phyloP scores from a whole-genome alignment of 2,797 vertebrate species.

The Tinamus major region DNA sequence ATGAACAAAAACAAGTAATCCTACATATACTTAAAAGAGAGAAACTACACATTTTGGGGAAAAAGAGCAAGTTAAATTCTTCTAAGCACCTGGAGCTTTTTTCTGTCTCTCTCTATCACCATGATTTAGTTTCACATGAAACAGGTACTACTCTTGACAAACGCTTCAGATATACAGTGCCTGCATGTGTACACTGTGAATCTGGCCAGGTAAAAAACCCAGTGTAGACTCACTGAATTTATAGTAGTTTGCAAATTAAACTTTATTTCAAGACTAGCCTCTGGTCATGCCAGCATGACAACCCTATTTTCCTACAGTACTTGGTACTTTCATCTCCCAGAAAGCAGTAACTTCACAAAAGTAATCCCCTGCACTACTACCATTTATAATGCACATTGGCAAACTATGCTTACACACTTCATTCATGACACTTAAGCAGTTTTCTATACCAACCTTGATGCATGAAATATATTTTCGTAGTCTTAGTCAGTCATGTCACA shows the following conservation, averaged over 20 bases:
- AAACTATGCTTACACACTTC: not conserved
- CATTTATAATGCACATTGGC: not conserved
- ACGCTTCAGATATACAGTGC: not conserved
- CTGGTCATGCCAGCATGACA: not conserved
- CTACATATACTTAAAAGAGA: not conserved
- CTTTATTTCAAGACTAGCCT: not conserved
- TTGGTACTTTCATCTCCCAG: not conserved
- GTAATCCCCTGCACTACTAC: not conserved
- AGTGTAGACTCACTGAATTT: not conserved
- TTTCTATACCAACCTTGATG: not conserved
- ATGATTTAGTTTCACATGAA: not conserved
- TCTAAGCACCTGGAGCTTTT: not conserved
- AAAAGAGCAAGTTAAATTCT: not conserved
- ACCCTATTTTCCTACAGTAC: not conserved
- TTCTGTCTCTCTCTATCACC: not conserved
- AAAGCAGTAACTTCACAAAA: not conserved
- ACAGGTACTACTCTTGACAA: not conserved
- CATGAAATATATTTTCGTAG: not conserved
- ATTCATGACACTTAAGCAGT: not conserved
- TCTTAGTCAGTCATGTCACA: not conserved
- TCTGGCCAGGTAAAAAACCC: not conserved
- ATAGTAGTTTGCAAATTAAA: not conserved
- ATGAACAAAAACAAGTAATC: not conserved
- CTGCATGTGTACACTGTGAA: not conserved
- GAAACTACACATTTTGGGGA: not conserved